These are phyloP conservation scores for Campylomormyrus tamandua DNA, from an alignment of 2,113 vertebrate genomes.

Conservation along the genomic window DNA sequence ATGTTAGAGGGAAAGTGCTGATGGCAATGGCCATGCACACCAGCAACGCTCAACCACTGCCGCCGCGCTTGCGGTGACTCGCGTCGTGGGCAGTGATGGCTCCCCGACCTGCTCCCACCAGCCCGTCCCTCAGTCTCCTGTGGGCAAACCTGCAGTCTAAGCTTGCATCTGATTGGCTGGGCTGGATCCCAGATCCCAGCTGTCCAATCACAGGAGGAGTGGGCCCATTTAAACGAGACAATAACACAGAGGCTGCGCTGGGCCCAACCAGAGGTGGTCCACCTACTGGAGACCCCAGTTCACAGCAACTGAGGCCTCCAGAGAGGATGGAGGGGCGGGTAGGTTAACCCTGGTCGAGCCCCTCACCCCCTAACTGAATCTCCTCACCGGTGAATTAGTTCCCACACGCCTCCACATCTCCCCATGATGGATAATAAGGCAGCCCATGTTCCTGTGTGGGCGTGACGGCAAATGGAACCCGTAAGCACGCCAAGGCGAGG, in stretches of 20 bases:
- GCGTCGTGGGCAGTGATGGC: conserved; percentile 23
- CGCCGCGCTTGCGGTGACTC: conserved; percentile 21
- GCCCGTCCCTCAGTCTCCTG: not conserved
- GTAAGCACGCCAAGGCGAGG: not conserved
- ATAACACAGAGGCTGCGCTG: not conserved
- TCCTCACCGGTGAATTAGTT: not conserved
- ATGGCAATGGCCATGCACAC: not conserved
- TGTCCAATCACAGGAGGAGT: not conserved
- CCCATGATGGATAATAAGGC: not conserved
- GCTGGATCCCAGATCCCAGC: not conserved
- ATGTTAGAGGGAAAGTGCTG: not conserved
- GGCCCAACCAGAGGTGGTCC: not conserved
- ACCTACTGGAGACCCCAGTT: not conserved
- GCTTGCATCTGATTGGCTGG: not conserved
- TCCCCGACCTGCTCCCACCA: not conserved
- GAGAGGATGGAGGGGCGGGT: not conserved
- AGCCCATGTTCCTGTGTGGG: not conserved
- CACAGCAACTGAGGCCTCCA: not conserved
- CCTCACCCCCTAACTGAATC: not conserved
- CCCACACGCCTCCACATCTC: not conserved
- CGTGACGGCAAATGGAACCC: not conserved
- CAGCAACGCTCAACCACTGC: not conserved
- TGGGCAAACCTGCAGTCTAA: not conserved
- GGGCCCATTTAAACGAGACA: not conserved
- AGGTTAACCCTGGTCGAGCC: not conserved